Percentiles rank a stretch among this genome's conserved stretches.
Evolutionary conservation across 1,140 invertebrate species (phyloP).

Genomic region (Drosophila cardini): DNA sequence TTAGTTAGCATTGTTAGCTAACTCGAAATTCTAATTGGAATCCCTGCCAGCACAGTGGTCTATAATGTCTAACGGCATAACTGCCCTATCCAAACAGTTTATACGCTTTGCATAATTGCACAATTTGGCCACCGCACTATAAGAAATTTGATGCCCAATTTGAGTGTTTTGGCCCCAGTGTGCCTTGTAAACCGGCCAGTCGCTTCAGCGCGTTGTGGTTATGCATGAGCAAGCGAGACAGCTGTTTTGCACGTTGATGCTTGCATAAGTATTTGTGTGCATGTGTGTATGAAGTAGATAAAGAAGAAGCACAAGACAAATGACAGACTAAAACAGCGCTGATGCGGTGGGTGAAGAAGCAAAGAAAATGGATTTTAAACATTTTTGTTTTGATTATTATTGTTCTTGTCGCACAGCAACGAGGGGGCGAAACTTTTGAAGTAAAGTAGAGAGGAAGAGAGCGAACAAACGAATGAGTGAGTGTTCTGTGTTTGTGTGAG

Average conservation of each 20-base stretch:
- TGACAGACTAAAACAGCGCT: slow-evolving; percentile 73
- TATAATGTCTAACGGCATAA: neutral
- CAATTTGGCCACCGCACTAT: neutral
- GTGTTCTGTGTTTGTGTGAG: slow-evolving; percentile 12
- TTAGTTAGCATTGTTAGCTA: neutral
- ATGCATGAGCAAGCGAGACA: slow-evolving; percentile 70
- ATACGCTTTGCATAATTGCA: neutral
- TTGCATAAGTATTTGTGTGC: slow-evolving; percentile 44
- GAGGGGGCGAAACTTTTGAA: slow-evolving; percentile 62
- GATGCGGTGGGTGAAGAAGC: slow-evolving; percentile 65
- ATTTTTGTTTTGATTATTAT: slow-evolving; percentile 83
- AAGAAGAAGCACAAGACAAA: slow-evolving; percentile 75
- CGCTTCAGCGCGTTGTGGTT: slow-evolving; percentile 41
- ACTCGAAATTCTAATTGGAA: neutral
- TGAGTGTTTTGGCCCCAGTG: slow-evolving; percentile 45
- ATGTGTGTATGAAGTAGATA: slow-evolving; percentile 40
- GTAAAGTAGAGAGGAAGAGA: slow-evolving; percentile 42
- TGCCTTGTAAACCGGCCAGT: slow-evolving; percentile 34
- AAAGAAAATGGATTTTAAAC: slow-evolving; percentile 83
- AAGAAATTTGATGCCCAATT: slow-evolving; percentile 14
- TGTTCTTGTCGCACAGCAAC: slow-evolving; percentile 71
- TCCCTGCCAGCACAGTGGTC: neutral
- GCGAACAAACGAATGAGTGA: neutral
- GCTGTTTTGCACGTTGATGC: slow-evolving; percentile 62
- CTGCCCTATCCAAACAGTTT: neutral